A percentile compares a stretch with the other conserved stretches of the same genome.
These are phyloP conservation scores for Epinephelus fuscoguttatus DNA, from an alignment of 2,113 vertebrate genomes.

Conservation along the genomic window DNA sequence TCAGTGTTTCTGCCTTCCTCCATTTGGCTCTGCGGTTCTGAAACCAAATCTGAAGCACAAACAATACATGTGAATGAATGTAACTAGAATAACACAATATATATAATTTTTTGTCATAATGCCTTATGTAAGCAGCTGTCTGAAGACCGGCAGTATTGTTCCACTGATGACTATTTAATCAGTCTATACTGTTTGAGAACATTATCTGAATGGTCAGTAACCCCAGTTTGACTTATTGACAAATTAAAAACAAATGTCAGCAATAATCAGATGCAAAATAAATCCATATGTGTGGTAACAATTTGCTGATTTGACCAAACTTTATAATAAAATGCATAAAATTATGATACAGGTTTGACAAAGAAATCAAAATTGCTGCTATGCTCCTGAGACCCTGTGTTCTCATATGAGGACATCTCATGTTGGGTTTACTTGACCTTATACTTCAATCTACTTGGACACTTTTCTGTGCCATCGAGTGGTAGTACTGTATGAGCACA, in stretches of 20 bases:
- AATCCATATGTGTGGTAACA: neutral
- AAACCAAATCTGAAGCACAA: slow-evolving; percentile 76
- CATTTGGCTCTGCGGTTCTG: slow-evolving; percentile 80
- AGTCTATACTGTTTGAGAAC: neutral
- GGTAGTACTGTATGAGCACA: too few relatives aligned
- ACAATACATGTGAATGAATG: neutral
- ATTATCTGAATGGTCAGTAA: neutral
- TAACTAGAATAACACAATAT: neutral
- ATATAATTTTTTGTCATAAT: neutral
- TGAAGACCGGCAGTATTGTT: slow-evolving; percentile 12
- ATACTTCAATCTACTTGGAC: too few relatives aligned
- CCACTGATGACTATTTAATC: neutral
- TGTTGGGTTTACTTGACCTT: too few relatives aligned
- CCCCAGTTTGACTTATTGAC: neutral
- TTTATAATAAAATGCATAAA: neutral
- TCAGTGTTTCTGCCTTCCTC: slow-evolving; percentile 74
- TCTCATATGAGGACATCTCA: too few relatives aligned
- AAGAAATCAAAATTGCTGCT: neutral
- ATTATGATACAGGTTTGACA: neutral
- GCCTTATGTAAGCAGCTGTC: slow-evolving; percentile 7
- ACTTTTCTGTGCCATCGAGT: too few relatives aligned
- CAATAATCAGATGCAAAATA: neutral
- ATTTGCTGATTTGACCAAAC: neutral
- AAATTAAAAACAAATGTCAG: neutral
- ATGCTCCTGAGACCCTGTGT: too few relatives aligned